Evolutionary conservation across 2,888 invertebrate genomes (phyloP), one percentile per base, ranked within the genome.

Genomic region (Ophion obscuratus): DNA sequence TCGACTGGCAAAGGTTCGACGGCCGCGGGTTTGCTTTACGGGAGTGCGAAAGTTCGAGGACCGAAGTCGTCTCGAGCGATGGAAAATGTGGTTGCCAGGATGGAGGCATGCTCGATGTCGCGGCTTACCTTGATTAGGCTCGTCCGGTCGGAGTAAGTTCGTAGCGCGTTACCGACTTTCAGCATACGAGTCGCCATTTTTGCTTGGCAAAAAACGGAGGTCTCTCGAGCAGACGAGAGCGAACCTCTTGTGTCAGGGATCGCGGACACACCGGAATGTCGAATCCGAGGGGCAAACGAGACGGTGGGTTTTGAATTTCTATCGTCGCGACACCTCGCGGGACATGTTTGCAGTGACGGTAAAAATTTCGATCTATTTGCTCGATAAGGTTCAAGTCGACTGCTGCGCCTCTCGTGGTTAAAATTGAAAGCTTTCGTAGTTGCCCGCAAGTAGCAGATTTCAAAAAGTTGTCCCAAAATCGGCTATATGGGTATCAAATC

Each of bases 171-270:
- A 78, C 93, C 92, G 83, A 94, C 89, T 90, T 89, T 93, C 83
- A 94, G 89, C 88, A 94, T 88, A 92, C 94, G 93, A 87, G 94
- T 93, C 92, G 94, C 94, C 94, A 94, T 93, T 94, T 93, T 88
- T 93, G 88, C 75, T 75, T 81, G 80, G 71, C 20, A 70, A 74
- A 83, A 64, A 78, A 76, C 66, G 73, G 81, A 75, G 53, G 53
- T 47, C 59, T 66, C 70, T 59, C 75, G 66, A 79, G 82, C 78
- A 81, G 85, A 82, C 79, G 81, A 78, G 71, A 31, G 36, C 53
- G 68, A 64, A 10, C 64, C 68, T 44, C 14, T 75, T 44, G 31
- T 57, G 66, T 68, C 66, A 40, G 36, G 66, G 57, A 71, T 20
- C 53, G n/a, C n/a, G 20, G 53, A 47, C 20, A 62, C 31, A 61